A percentile compares a stretch with the other conserved stretches of the same genome.
These are phyloP conservation scores for Tipula vernalis DNA, from an alignment of 2,888 invertebrate genomes.

Conservation along the genomic window DNA sequence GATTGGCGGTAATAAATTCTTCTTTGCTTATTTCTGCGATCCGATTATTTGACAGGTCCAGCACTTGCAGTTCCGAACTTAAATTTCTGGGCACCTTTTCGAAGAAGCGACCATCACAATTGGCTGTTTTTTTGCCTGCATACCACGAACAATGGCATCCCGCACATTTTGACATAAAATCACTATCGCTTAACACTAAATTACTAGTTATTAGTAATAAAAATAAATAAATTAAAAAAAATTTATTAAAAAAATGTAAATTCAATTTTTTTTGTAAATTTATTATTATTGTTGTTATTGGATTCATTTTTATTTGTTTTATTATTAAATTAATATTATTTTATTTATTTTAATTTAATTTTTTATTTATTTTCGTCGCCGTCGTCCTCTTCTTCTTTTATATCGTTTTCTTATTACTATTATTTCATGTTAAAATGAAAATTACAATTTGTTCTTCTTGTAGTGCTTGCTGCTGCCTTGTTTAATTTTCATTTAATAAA, in stretches of 20 bases:
- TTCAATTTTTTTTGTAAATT: not conserved
- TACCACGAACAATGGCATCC: constrained; percentile 74
- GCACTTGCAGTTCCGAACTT: constrained; percentile 55
- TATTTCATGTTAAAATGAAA: not conserved
- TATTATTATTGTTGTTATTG: not conserved
- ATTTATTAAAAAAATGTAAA: not conserved
- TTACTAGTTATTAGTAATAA: not conserved
- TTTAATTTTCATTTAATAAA: not conserved
- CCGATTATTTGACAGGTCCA: constrained; percentile 59
- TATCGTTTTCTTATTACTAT: not conserved
- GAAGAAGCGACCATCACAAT: constrained; percentile 56
- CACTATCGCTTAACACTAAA: constrained; percentile 21
- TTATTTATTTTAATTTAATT: not conserved
- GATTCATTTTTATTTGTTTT: not conserved
- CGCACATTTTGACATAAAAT: constrained; percentile 31
- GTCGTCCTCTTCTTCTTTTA: not conserved
- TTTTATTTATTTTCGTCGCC: not conserved
- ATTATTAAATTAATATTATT: not conserved
- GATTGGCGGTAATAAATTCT: constrained; percentile 55
- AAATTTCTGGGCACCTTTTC: constrained; percentile 57
- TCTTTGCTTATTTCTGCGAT: constrained; percentile 51
- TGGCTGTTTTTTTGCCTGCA: constrained; percentile 70
- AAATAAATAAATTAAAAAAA: not conserved
- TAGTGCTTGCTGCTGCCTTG: not conserved
- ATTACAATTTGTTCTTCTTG: not conserved